Base-by-base conservation (phyloP, 2,888 invertebrate genomes). In the Gibbula magus region DNA sequence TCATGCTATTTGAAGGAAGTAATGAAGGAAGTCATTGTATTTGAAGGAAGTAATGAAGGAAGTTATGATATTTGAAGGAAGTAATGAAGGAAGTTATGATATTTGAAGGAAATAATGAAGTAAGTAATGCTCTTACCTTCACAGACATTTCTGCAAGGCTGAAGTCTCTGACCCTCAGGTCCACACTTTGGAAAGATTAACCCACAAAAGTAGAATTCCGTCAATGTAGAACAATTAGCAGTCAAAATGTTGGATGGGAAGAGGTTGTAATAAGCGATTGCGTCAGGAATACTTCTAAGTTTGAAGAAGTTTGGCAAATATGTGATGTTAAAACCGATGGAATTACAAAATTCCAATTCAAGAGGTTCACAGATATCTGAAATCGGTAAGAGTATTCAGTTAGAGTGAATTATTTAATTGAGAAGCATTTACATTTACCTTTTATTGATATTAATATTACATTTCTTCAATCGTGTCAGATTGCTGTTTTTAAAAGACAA, bases 151-250 rank as follows among this genome's bases (percentile, higher is more conserved):
- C 74, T 74, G 22, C 74, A 74, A 10, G 74, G 74, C 20, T 51
- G 51, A 7, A 74, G 51, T 10, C 4, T 45, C 51, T 74, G 52
- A 0, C 66, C 22, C 5, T 86, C 87, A 10, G 81, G 78, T 16
- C 80, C 81, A 77, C 90, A 90, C 35, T 82, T 80, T 3, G 88
- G 88, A 78, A 90, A 89, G 77, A 86, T 85, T 4, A 84, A 45
- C n/a, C 85, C 80, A 76, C 89, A 89, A 52, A 86, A 77, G 74
- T 87, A 88, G 74, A 80, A 85, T 53, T 81, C 78, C 7, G 83
- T 80, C 74, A 83, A 73, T 0, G 74, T 78, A 52, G 80, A 86
- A 79, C 85, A 87, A 7, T 52, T 29, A 8, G 77, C 32, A 8
- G 10, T 29, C 53, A 83, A 66, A n/a, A 75, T 78, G 10, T 16